A percentile compares a stretch with the other conserved stretches of the same genome.
Conservation (phyloP, 2,888 invertebrate species). For the Masnerella sp. region DNA sequence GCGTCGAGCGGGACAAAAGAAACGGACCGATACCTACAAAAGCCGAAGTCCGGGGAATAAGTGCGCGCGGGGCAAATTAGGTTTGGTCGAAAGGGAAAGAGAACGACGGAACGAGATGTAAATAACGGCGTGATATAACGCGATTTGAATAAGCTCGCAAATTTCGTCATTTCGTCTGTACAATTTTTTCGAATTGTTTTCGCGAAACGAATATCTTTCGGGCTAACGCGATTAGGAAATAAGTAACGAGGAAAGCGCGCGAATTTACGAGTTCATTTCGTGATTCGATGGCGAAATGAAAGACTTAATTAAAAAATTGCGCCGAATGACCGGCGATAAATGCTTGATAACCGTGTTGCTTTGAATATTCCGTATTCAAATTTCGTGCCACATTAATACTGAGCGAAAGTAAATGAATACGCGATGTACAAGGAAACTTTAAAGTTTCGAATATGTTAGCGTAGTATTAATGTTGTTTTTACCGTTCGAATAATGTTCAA, state of each 20-base stretch:
- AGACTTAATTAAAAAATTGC: constrained; percentile 12
- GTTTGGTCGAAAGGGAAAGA: constrained; percentile 61
- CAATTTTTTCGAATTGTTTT: constrained; percentile 37
- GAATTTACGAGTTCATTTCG: constrained; percentile 42
- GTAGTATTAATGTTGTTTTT: constrained; percentile 12
- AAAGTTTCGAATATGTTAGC: constrained; percentile 12
- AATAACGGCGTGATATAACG: constrained; percentile 54
- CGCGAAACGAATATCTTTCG: constrained; percentile 32
- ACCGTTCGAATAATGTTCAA: constrained; percentile 13
- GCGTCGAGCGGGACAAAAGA: constrained; percentile 41
- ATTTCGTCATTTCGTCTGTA: no score
- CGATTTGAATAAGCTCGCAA: constrained; percentile 53
- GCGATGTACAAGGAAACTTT: constrained; percentile 4
- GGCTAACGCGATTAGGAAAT: constrained; percentile 45
- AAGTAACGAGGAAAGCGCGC: constrained; percentile 35
- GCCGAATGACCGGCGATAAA: no score
- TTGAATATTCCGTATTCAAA: not conserved
- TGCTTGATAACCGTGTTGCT: no score
- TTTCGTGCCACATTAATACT: not conserved
- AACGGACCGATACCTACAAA: constrained; percentile 61
- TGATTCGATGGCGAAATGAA: constrained; percentile 38
- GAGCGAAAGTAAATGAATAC: constrained; percentile 4
- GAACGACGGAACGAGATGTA: no score
- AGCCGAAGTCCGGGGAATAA: constrained; percentile 54
- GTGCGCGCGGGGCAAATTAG: constrained; percentile 65